Percentiles rank a stretch among this genome's conserved stretches.
Evolutionary conservation across 2,797 vertebrate species (phyloP).

Genomic region (Chelon labrosus): DNA sequence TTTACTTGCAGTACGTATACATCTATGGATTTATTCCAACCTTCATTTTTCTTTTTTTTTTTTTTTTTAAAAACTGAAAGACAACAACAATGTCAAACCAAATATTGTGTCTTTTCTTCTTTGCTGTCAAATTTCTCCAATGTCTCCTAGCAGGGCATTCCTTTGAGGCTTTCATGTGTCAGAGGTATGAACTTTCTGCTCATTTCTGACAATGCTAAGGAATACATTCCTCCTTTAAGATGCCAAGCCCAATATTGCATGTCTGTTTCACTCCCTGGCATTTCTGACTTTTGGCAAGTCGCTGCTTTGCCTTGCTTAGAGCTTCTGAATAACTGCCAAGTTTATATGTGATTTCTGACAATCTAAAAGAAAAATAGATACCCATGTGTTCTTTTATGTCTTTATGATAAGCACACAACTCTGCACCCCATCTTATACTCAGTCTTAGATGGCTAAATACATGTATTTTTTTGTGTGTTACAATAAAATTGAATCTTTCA

Average conservation of each 20-base stretch:
- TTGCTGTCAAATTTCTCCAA: not conserved
- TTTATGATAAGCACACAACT: not conserved
- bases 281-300: slow-evolving; percentile 24
- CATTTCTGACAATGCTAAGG: slow-evolving; percentile 18
- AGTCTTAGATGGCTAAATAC: not conserved
- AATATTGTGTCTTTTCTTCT: not conserved
- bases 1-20: not conserved
- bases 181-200: slow-evolving; percentile 15
- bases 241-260: slow-evolving; percentile 11
- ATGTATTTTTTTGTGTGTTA: not conserved
- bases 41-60: too few species aligned
- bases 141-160: not conserved
- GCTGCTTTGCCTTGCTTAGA: slow-evolving; percentile 16
- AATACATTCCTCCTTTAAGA: slow-evolving; percentile 34
- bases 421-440: not conserved
- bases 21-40: not conserved
- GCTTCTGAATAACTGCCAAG: slow-evolving; percentile 44
- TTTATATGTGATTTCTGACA: slow-evolving; percentile 53
- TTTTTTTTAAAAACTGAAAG: not conserved
- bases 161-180: slow-evolving; percentile 10
- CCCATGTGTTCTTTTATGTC: not conserved
- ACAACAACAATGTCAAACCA: not conserved
- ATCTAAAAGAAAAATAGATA: slow-evolving; percentile 41
- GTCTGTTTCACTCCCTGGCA: slow-evolving; percentile 19
- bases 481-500: not conserved